These are phyloP conservation scores for Mythimna vitellina DNA, from an alignment of 2,888 invertebrate genomes.

Conservation along the genomic window DNA sequence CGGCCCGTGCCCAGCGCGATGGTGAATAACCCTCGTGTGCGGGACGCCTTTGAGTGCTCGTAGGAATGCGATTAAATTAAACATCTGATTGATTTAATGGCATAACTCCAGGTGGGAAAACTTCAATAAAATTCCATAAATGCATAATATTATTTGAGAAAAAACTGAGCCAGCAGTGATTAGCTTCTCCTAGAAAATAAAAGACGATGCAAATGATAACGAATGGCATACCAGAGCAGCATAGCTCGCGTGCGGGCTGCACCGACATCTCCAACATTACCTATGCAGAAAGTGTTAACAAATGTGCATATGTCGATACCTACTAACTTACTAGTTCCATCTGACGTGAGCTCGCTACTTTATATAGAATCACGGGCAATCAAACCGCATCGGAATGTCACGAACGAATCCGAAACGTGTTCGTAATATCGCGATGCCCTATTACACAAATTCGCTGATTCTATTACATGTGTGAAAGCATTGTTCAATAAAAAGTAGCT, in stretches of 20 bases:
- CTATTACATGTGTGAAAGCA: conserved; percentile 62
- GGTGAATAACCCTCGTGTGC: conserved; percentile 19
- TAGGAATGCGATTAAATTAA: conserved; percentile 28
- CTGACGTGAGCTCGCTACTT: conserved; percentile 43
- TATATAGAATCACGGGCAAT: conserved; percentile 48
- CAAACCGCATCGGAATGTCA: conserved; percentile 55
- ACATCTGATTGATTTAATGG: conserved; percentile 47
- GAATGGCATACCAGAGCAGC: conserved; percentile 18
- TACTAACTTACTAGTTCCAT: conserved; percentile 23
- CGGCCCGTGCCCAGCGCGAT: conserved; percentile 45
- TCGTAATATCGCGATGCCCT: conserved; percentile 45
- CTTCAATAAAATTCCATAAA: conserved; percentile 1
- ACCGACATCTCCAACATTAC: conserved; percentile 41
- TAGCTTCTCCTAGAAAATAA: conserved; percentile 17
- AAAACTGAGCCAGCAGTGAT: background rate
- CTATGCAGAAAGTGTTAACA: conserved; percentile 51
- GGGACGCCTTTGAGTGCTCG: conserved; percentile 15
- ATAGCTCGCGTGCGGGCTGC: conserved; percentile 50
- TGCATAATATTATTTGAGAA: conserved; percentile 5
- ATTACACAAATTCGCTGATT: conserved; percentile 54
- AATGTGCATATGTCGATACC: conserved; percentile 45
- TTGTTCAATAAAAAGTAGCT: conserved; percentile 60
- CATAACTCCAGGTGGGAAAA: conserved; percentile 39
- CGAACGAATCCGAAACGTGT: conserved; percentile 60
- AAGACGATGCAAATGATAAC: conserved; percentile 17